These are phyloP conservation scores for Brachylomia viminalis DNA, from an alignment of 2,888 invertebrate genomes.

Conservation along the genomic window DNA sequence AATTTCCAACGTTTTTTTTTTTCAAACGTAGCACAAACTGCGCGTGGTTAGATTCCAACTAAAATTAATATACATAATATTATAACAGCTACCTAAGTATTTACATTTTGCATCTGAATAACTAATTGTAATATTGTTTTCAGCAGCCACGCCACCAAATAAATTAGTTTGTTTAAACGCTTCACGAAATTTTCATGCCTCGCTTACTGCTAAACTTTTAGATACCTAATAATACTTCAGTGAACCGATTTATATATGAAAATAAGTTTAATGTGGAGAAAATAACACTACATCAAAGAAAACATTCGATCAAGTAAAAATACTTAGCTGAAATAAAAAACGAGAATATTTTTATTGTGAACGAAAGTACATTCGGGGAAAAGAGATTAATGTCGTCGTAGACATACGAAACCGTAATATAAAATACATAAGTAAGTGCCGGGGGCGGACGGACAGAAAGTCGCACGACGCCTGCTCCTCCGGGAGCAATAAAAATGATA, in stretches of 20 bases:
- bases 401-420: constrained; percentile 79
- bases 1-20: constrained; percentile 7
- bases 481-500: constrained; percentile 85
- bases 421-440: constrained; percentile 81
- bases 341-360: constrained; percentile 46
- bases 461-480: constrained; percentile 76
- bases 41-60: background rate
- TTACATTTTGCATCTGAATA: constrained; percentile 43
- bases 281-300: constrained; percentile 43
- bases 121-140: constrained; percentile 37
- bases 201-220: constrained; percentile 26
- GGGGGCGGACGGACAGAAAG: constrained; percentile 76
- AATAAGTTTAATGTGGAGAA: constrained; percentile 1
- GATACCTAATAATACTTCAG: constrained; percentile 27
- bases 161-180: constrained; percentile 31
- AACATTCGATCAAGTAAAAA: constrained; percentile 42
- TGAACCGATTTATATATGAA: constrained; percentile 16
- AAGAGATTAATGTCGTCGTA: constrained; percentile 73
- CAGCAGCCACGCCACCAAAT: constrained; percentile 29
- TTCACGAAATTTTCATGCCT: constrained; percentile 25
- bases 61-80: constrained; percentile 9
- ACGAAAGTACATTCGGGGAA: constrained; percentile 59
- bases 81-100: constrained; percentile 3
- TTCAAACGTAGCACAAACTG: background rate
- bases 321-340: constrained; percentile 43